Evolutionary conservation across 2,113 vertebrate species (phyloP).

Genomic region (Pollachius pollachius): DNA sequence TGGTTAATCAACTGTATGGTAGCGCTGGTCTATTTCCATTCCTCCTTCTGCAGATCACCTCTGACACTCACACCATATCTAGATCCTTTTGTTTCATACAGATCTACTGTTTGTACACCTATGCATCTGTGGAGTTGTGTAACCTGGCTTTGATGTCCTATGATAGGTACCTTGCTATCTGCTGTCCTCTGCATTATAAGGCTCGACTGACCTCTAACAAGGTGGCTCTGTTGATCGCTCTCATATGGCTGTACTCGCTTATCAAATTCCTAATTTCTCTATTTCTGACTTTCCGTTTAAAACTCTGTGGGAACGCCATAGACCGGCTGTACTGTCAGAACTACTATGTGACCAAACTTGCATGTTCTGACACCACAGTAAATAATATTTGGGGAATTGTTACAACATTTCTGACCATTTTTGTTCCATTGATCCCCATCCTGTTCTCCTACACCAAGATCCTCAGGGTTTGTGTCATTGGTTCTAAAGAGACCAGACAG

Average conservation of each 20-base stretch:
- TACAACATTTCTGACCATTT: constrained; percentile 9
- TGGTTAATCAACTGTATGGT: constrained; percentile 56
- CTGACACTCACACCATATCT: constrained; percentile 39
- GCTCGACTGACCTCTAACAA: constrained; percentile 36
- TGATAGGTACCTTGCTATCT: constrained; percentile 52
- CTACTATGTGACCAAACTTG: constrained; percentile 39
- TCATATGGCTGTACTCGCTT: constrained; percentile 35
- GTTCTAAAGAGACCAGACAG: neutral
- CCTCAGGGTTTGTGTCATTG: constrained; percentile 20
- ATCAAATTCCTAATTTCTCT: constrained; percentile 18
- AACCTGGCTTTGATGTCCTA: constrained; percentile 55
- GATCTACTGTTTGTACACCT: constrained; percentile 51
- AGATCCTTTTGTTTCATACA: constrained; percentile 42
- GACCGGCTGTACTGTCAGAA: constrained; percentile 54
- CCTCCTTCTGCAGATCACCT: constrained; percentile 42
- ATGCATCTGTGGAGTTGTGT: constrained; percentile 30
- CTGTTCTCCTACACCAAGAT: constrained; percentile 17
- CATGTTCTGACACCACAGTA: constrained; percentile 39
- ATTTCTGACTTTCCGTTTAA: constrained; percentile 15
- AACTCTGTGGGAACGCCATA: constrained; percentile 50
- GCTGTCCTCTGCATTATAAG: constrained; percentile 45
- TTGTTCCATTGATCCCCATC: constrained; percentile 21
- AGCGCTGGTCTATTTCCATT: constrained; percentile 37
- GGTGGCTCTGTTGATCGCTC: constrained; percentile 23
- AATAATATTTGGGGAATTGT: constrained; percentile 36